Evolutionary conservation across 2,888 invertebrate species (phyloP), one percentile per base, ranked within the genome.

Genomic region (Brachynemurus nebulosus): DNA sequence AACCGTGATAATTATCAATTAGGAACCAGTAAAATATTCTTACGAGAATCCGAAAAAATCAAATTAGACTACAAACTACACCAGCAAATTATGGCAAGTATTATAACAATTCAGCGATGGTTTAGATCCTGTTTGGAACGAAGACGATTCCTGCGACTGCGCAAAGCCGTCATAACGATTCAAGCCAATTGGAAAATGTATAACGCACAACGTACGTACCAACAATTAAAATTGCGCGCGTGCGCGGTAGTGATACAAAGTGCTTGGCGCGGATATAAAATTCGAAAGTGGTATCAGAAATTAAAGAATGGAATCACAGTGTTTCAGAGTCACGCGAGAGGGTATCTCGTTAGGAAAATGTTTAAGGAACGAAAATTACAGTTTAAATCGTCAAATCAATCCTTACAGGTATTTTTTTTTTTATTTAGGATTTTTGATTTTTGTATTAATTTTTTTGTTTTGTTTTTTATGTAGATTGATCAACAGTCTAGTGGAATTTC

Each of bases 11-110:
- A 92, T 64, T 91, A 90, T 68, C 93, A 95, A 65, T 72, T 93
- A 52, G 82, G 82, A 43, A 74, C 76, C 45, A 85, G 83, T 14
- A 95, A 95, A 70, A 86, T 95, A 50, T 95, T 93, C 61, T 77
- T 95, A 70, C 74, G 95, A 33, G 95, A 95, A 62, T 86, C 88
- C 20, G 92, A 95, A 63, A 93, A 95, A 65, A 78, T 89, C 54
- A 85, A 89, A 59, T 67, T 95, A 50, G 95, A 96, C 61, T 86
- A 88, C 58, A 80, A 86, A 53, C 70, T 96, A 43, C 95, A 96
- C 63, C 86, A 90, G 60, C 89, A 90, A 62, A 92, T 95, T 53
- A 88, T 95, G 77, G 81, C 86, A 44, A 84, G 89, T 55, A 93
- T 95, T 57, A 81, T 90, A 50, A 80, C 82, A 12, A 84, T 96